Evolutionary conservation across 2,797 vertebrate species (phyloP), one percentile per base, ranked within the genome.

Genomic region (Spea hammondii): DNA sequence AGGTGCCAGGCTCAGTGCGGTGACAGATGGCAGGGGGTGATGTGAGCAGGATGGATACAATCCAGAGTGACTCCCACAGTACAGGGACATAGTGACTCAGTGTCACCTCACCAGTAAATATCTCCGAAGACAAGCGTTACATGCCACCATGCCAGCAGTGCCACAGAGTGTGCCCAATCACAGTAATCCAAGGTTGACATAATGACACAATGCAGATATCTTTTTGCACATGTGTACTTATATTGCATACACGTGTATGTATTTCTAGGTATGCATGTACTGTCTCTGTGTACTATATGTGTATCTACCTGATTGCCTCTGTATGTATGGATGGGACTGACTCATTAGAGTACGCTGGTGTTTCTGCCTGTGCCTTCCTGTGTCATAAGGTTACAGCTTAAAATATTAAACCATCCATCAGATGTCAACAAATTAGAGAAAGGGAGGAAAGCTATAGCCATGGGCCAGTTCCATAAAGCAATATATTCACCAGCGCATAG

Each of bases 341-440:
- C 14, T 62, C 59, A 4, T 12, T 62, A 12, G n/a, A 4, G 59
- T 62, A 9, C 32, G n/a, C 9, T 62, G 59, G 59, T 69, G 13
- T 60, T n/a, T 72, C 55, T 60, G 70, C 48, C 44, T 8, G 59
- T 32, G 53, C 14, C 53, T 75, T 75, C 65, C 47, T 72, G 49
- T 73, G 79, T 80, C 74, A 49, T 32, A 62, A 67, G 79, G 79
- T 72, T 76, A 70, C 71, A 76, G 62, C 70, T 72, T 69, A 80
- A 80, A 65, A 80, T 80, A 80, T 80, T 80, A 80, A 80, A 76
- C 79, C 79, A 80, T 80, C 79, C 73, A 80, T 80, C 79, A 80
- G 69, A 65, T 80, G 74, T 80, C 79, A 76, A 44, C 59, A 72
- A 64, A 76, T 80, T 76, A 80, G 12, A 8, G 55, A 76, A 13